Conservation (phyloP, 2,888 invertebrate species). For the Meghimatium bilineatum region DNA sequence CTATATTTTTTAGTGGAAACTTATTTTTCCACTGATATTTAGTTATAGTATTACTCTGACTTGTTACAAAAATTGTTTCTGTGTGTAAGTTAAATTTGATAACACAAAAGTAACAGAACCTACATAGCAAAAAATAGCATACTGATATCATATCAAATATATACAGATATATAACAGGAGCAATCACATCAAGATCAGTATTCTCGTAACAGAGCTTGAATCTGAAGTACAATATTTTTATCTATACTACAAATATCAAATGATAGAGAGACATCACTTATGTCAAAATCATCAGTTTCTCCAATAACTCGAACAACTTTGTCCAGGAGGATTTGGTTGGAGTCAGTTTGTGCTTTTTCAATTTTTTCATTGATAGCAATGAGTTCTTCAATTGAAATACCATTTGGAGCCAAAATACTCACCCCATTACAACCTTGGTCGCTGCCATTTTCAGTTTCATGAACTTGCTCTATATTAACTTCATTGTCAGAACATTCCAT, state of each 20-base stretch:
- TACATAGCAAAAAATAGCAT: not conserved
- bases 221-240: conserved; percentile 40
- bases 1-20: no score
- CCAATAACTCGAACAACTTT: conserved; percentile 41
- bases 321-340: conserved; percentile 30
- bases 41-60: no score
- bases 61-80: no score
- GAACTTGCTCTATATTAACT: not conserved
- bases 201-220: conserved; percentile 35
- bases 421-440: conserved; percentile 14
- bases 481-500: conserved; percentile 9
- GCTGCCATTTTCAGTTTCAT: not conserved
- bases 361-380: conserved; percentile 50
- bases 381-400: conserved; percentile 41
- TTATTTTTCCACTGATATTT: no score
- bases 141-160: not conserved
- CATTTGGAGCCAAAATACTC: conserved; percentile 47
- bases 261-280: conserved; percentile 30
- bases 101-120: not conserved
- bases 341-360: conserved; percentile 41
- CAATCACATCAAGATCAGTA: not conserved
- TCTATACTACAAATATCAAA: conserved; percentile 49
- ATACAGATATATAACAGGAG: not conserved
- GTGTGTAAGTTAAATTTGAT: no score
- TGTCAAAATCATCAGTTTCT: conserved; percentile 46